phyloP scores from a whole-genome alignment of 2,113 vertebrate genomes.

The Limnothrissa miodon region DNA sequence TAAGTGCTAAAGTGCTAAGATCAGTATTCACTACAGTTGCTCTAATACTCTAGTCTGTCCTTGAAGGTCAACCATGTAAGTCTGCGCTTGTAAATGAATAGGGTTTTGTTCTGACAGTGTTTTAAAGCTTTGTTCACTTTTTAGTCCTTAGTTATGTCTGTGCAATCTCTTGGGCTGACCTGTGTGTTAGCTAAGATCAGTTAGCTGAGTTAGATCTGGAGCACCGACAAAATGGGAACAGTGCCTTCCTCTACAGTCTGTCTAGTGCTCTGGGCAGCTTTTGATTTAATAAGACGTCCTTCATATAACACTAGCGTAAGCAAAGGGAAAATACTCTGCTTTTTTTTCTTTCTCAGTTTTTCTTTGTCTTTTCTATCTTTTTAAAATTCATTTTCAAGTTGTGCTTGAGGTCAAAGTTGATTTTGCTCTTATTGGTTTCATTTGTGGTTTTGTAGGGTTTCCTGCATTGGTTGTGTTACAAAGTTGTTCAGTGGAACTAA shows the following conservation, averaged over 20 bases:
- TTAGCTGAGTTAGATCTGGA: constrained; percentile 22
- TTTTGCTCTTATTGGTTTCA: background rate
- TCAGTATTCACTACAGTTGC: background rate
- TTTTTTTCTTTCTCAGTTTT: background rate
- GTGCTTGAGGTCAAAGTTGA: background rate
- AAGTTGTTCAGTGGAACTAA: background rate
- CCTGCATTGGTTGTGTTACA: background rate
- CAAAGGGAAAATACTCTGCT: constrained; percentile 30
- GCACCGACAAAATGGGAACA: constrained; percentile 54
- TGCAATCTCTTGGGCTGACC: background rate
- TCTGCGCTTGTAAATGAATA: constrained; percentile 6
- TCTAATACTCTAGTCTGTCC: constrained; percentile 12
- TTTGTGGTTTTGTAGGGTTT: background rate
- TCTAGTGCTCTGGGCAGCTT: constrained; percentile 29
- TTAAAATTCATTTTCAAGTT: constrained; percentile 21
- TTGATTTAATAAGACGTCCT: constrained; percentile 17
- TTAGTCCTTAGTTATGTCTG: constrained; percentile 17
- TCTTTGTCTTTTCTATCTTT: constrained; percentile 23
- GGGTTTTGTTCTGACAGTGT: background rate
- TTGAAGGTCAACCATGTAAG: background rate
- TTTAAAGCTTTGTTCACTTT: background rate
- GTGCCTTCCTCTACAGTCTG: constrained; percentile 64
- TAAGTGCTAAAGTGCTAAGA: background rate
- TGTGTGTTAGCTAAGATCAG: background rate
- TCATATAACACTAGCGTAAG: constrained; percentile 30